Percentiles rank a stretch among this genome's conserved stretches.
phyloP scores from a whole-genome alignment of 2,113 vertebrate genomes.

The Myotis yumanensis region DNA sequence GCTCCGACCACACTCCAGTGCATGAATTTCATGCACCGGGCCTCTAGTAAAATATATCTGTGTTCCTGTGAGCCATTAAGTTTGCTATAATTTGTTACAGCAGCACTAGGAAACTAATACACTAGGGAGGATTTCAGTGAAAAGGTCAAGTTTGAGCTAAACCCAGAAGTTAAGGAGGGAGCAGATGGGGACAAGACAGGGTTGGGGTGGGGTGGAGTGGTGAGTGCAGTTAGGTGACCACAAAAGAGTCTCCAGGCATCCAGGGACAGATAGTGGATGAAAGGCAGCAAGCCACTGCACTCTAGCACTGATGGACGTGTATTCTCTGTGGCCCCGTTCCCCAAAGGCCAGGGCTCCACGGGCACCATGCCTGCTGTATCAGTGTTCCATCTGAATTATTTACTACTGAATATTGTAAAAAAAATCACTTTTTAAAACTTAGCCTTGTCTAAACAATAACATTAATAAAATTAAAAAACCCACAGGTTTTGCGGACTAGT shows the following conservation, averaged over 20 bases:
- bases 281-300: not conserved
- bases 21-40: too few species aligned
- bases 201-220: not conserved
- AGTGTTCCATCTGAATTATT: not conserved
- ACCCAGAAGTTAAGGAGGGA: not conserved
- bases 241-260: not conserved
- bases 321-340: not conserved
- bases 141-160: not conserved
- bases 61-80: not conserved
- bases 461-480: not conserved
- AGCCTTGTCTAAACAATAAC: not conserved
- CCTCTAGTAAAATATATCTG: not conserved
- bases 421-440: not conserved
- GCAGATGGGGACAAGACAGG: not conserved
- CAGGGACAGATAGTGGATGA: not conserved
- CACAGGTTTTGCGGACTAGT: not conserved
- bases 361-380: not conserved
- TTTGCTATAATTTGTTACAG: not conserved
- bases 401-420: not conserved
- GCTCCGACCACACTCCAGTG: too few species aligned
- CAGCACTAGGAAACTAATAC: not conserved
- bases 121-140: not conserved
- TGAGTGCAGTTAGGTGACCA: not conserved
- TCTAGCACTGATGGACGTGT: accelerated
- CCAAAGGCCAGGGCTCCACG: not conserved